phyloP scores from a whole-genome alignment of 2,888 invertebrate species.

The Caenorhabditis drosophilae region DNA sequence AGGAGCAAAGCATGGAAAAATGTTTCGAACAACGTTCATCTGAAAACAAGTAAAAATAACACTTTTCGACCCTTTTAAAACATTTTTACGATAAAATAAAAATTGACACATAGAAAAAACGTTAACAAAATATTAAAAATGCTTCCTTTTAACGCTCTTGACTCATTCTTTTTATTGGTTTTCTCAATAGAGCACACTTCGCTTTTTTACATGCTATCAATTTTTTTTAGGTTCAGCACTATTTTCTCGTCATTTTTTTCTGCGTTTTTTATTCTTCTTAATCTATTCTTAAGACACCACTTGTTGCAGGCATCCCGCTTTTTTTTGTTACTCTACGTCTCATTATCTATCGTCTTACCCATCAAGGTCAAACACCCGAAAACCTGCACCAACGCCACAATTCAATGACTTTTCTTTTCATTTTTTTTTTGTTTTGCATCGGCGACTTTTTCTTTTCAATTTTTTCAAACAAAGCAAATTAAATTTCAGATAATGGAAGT shows the following conservation, averaged over 20 bases:
- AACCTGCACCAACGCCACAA: too few relatives aligned
- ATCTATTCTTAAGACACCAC: too few relatives aligned
- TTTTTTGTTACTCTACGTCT: too few relatives aligned
- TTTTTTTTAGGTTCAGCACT: too few relatives aligned
- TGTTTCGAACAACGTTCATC: constrained; percentile 14
- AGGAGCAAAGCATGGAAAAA: constrained; percentile 35
- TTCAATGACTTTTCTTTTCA: too few relatives aligned
- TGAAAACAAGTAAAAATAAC: too few relatives aligned
- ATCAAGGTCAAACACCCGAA: constrained; percentile 2
- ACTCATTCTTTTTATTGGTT: too few relatives aligned
- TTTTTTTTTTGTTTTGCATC: neutral
- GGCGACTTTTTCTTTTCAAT: neutral
- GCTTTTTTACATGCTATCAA: neutral
- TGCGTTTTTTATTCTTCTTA: neutral
- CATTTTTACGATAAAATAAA: neutral
- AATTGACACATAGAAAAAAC: neutral
- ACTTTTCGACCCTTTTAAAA: too few relatives aligned
- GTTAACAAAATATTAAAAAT: neutral
- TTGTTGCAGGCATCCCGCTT: too few relatives aligned
- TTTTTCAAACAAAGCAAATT: constrained; percentile 11
- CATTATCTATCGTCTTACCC: neutral
- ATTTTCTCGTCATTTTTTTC: neutral
- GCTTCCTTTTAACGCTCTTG: neutral
- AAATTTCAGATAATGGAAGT: constrained; percentile 7
- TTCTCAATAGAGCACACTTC: constrained; percentile 1